phyloP scores from a whole-genome alignment of 2,888 invertebrate species.

The Julus scandinavius region DNA sequence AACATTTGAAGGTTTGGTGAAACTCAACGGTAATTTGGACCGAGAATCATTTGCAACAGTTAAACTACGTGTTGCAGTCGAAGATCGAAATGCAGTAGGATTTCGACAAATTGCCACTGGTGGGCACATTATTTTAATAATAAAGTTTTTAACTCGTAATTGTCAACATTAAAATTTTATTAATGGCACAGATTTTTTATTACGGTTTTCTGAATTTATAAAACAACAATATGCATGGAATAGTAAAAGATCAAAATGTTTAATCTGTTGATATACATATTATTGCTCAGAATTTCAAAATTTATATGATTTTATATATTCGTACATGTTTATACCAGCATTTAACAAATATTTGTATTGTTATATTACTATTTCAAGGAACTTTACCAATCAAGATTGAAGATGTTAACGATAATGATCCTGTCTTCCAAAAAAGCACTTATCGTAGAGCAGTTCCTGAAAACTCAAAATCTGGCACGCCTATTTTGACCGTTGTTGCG shows the following conservation, averaged over 20 bases:
- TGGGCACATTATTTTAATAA: conserved; percentile 62
- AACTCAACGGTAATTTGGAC: conserved; percentile 77
- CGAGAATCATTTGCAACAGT: conserved; percentile 85
- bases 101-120: conserved; percentile 80
- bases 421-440: conserved; percentile 81
- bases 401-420: conserved; percentile 92
- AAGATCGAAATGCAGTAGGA: conserved; percentile 84
- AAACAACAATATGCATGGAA: too few relatives aligned
- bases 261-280: not conserved
- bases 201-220: too few relatives aligned
- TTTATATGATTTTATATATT: too few relatives aligned
- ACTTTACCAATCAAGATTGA: conserved; percentile 79
- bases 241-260: too few relatives aligned
- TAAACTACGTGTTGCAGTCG: conserved; percentile 79
- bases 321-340: too few relatives aligned
- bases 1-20: conserved; percentile 80
- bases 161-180: not conserved
- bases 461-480: conserved; percentile 85
- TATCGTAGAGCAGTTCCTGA: conserved; percentile 85
- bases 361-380: conserved; percentile 66
- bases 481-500: conserved; percentile 81
- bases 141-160: too few relatives aligned
- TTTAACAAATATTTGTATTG: too few relatives aligned
- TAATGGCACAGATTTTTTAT: not conserved
- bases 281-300: too few relatives aligned